A percentile compares a stretch with the other conserved stretches of the same genome.
Evolutionary conservation across 2,888 invertebrate genomes (phyloP).

Genomic region (Escarpia spicata): DNA sequence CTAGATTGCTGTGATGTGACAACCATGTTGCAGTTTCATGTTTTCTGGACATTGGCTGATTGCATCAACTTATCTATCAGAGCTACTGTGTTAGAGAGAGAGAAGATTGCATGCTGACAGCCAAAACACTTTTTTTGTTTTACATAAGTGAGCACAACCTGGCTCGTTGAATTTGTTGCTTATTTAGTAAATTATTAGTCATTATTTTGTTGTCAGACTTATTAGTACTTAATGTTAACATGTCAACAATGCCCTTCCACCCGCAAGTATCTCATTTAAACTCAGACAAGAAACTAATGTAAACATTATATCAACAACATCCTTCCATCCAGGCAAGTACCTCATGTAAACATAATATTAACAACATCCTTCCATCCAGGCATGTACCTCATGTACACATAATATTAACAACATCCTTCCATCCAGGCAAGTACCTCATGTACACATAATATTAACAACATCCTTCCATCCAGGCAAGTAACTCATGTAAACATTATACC

Average conservation of each 20-base stretch:
- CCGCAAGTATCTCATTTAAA: too few species aligned
- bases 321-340: too few species aligned
- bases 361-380: too few species aligned
- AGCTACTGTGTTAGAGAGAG: neutral
- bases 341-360: too few species aligned
- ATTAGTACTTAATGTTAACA: neutral
- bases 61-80: neutral
- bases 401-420: too few species aligned
- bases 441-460: too few species aligned
- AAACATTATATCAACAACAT: too few species aligned
- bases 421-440: too few species aligned
- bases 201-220: neutral
- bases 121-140: neutral
- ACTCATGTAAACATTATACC: too few species aligned
- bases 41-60: neutral
- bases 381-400: too few species aligned
- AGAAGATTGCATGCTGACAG: neutral
- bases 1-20: neutral
- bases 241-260: neutral
- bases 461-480: too few species aligned
- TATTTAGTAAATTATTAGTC: conserved; percentile 12
- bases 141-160: neutral
- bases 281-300: too few species aligned
- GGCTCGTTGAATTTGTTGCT: neutral
- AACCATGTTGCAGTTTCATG: neutral